These are phyloP conservation scores for Microcebus lehilahytsara DNA, from an alignment of 2,113 vertebrate genomes.

Conservation along the genomic window DNA sequence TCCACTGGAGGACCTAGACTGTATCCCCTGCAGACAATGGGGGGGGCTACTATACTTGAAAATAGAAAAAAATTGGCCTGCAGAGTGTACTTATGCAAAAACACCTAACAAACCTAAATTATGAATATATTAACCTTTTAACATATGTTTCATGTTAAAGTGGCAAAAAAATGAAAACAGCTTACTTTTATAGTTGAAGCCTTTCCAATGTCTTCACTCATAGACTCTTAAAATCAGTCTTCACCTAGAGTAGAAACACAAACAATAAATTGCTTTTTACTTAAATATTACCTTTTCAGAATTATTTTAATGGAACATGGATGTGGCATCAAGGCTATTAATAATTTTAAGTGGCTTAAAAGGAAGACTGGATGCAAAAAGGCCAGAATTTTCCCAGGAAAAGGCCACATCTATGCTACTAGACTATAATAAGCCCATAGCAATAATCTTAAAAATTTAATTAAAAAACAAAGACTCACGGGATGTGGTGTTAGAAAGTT, in stretches of 20 bases:
- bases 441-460: neutral
- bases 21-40: neutral
- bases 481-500: neutral
- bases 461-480: neutral
- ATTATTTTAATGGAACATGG: neutral
- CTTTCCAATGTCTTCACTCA: neutral
- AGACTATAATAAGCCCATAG: neutral
- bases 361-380: neutral
- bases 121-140: neutral
- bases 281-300: neutral
- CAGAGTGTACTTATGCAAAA: neutral
- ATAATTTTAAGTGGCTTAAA: neutral
- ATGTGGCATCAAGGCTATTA: neutral
- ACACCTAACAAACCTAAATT: neutral
- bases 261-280: conserved; percentile 4
- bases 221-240: neutral
- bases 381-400: neutral
- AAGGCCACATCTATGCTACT: neutral
- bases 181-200: neutral
- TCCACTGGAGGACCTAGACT: neutral
- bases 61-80: neutral
- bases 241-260: conserved; percentile 50
- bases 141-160: neutral
- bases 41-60: neutral
- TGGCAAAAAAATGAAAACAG: neutral